phyloP scores from a whole-genome alignment of 2,797 vertebrate genomes.

The Gambelia wislizenii region DNA sequence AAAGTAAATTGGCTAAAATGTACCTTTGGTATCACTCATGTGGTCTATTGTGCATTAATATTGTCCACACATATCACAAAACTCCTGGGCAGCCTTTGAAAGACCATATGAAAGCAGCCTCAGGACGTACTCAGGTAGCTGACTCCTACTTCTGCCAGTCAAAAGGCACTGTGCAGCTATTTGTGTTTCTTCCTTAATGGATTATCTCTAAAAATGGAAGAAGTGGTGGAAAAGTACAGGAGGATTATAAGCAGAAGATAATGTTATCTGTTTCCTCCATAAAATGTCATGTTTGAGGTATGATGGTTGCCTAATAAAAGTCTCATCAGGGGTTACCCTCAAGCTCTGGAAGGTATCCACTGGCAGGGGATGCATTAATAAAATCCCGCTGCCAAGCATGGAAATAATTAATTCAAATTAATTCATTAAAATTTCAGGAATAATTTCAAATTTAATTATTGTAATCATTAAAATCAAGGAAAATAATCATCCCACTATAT shows the following conservation, averaged over 20 bases:
- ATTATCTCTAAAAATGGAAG: not conserved
- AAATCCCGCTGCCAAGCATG: not conserved
- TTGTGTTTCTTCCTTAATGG: not conserved
- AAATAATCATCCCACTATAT: no score
- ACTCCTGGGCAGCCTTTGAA: not conserved
- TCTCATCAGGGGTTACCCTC: not conserved
- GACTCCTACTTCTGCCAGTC: not conserved
- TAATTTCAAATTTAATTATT: no score
- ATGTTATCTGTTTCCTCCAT: not conserved
- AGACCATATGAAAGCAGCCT: not conserved
- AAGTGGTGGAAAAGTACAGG: not conserved
- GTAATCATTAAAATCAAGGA: no score
- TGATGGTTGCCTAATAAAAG: not conserved
- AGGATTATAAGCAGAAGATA: not conserved
- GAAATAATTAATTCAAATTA: not conserved
- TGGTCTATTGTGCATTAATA: not conserved
- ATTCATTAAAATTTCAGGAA: no score
- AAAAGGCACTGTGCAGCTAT: not conserved
- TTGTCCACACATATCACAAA: not conserved
- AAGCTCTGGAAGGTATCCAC: not conserved
- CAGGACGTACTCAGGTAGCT: no score
- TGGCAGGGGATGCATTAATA: not conserved
- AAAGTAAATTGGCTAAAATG: not conserved
- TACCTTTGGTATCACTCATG: not conserved
- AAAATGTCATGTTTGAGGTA: not conserved